Evolutionary conservation across 2,113 vertebrate species (phyloP), one percentile per base, ranked within the genome.

Genomic region (Lepus americanus): DNA sequence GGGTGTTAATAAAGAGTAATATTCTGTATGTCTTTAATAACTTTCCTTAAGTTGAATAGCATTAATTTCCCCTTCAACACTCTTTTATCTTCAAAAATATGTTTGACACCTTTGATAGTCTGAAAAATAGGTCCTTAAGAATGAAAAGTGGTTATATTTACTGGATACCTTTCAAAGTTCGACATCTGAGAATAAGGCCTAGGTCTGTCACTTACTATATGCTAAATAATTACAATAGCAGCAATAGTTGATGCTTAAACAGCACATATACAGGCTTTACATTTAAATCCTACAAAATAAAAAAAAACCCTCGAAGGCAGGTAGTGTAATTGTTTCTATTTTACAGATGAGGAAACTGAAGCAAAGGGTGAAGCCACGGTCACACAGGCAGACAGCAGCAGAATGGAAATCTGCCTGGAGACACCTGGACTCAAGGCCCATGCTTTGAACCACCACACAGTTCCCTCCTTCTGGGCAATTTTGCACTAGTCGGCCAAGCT

Each of bases 11-110:
- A 80, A 91, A 89, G 61, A 69, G 36, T 31, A 67, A 27, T 73
- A 59, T 88, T 96, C 27, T 36, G 14, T 76, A 25, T 67, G 33
- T 13, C 12, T 66, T 36, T 4, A 16, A 23, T 39, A 91, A 16
- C 22, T 89, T 93, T 74, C 39, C 55, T 96, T 63, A 74, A 69
- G 9, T 49, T 74, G 44, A 90, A 53, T 25, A 87, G 51, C 11
- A 36, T 90, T 82, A 19, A 89, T 91, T 95, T 89, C 39, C 19
- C 31, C 72, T 79, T 70, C 7, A 5, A 27, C 9, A 84, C 33
- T 94, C 64, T 83, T 87, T 73, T 22, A 59, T 77, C 67, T 86
- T 73, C 53, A 91, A 66, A 89, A 85, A 53, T 70, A 72, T 59
- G 19, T 53, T 79, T 79, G 76, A 53, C 70, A 49, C 7, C 53